These are phyloP conservation scores for Mormyrus hasselquistii DNA, from an alignment of 2,797 vertebrate genomes.

Conservation along the genomic window DNA sequence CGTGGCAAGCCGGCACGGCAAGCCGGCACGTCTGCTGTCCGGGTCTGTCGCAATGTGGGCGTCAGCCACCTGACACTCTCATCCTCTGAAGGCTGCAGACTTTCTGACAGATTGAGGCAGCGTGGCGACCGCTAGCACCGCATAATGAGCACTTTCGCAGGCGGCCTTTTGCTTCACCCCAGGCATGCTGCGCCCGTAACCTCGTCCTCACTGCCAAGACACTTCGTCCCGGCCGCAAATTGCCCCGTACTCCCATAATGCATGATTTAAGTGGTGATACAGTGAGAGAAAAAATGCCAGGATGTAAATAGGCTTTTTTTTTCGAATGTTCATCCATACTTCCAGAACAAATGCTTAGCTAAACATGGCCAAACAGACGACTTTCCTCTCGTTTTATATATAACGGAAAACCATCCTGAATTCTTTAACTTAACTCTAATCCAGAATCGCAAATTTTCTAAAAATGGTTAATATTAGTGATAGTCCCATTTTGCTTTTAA, in stretches of 20 bases:
- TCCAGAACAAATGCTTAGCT: constrained; percentile 47
- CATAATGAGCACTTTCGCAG: background rate
- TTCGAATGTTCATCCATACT: constrained; percentile 24
- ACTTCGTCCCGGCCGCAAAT: background rate
- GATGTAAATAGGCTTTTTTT: constrained; percentile 26
- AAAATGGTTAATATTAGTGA: background rate
- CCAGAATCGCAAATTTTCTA: background rate
- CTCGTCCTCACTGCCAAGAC: background rate
- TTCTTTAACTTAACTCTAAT: constrained; percentile 24
- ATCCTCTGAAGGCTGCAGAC: background rate
- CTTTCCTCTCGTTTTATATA: constrained; percentile 21
- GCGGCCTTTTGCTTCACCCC: background rate
- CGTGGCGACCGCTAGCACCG: background rate
- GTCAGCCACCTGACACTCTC: too few species aligned
- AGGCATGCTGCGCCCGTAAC: background rate
- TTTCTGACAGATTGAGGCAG: background rate
- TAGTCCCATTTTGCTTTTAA: background rate
- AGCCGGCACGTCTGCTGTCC: background rate
- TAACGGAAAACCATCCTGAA: constrained; percentile 29
- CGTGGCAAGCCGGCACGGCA: too few species aligned
- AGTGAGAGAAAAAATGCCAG: background rate
- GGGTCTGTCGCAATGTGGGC: background rate
- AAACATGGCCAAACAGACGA: constrained; percentile 39
- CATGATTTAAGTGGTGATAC: background rate
- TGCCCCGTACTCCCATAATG: background rate